Evolutionary conservation across 2,888 invertebrate species (phyloP), one percentile per base, ranked within the genome.

Genomic region (Darwinula stevensoni): DNA sequence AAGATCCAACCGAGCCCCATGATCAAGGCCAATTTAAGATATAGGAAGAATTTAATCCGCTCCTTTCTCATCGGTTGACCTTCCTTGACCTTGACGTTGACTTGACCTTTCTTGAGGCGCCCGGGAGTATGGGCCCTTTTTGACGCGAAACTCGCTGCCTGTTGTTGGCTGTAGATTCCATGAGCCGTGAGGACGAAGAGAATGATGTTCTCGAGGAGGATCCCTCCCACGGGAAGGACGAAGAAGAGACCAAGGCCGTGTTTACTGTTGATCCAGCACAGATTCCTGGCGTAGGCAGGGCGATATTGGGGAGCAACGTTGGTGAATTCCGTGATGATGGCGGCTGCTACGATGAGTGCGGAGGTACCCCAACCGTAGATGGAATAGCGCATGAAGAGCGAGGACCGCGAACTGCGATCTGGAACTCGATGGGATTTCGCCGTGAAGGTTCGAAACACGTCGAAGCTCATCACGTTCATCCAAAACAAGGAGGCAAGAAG

Each of bases 1-100:
- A 51, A 46, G 3, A 50, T 39, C 56, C 56, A 57, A 1, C 54
- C 50, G 4, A 56, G 39, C 0, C 56, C 56, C 50, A 56, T 52
- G 3, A 56, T 47, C 3, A 51, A 38, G 1, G 48, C 50, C 14
- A 54, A 39, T 33, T 50, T 50, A n/a, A 47, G 36, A 36, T 51
- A 50, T 22, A 51, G 35, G 14, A 43, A 40, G 15, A 48, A 41
- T 3, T 46, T 39, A 1, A 38, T 37, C 14, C 38, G 38, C 4
- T 44, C 44, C 17, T 47, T 39, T 4, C 44, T 45, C 41, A 46
- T 43, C 1, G 45, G 39, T n/a, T 42, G 28, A 2, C 40, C 41
- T 11, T 41, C 26, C 30, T 42, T 41, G 6, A n/a, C 9, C 22
- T 22, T 22, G n/a, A n/a, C n/a, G n/a, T n/a, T n/a, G n/a, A n/a